Evolutionary conservation across 2,113 vertebrate species (phyloP).

Genomic region (Lasiurus cinereus): DNA sequence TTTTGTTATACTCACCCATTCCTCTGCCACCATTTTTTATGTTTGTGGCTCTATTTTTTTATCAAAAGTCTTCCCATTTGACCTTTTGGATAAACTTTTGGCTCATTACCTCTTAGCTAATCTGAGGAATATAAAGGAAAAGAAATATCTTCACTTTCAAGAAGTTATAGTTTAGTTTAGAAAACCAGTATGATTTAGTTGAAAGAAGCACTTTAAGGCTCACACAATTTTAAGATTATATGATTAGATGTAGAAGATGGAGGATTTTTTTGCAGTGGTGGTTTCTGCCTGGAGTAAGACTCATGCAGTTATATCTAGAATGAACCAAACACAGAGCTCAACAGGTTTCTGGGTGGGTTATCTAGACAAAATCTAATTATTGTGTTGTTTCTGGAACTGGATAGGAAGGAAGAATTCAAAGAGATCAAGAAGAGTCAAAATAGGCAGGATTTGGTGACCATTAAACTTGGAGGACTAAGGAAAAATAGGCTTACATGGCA

Average conservation of each 20-base stretch:
- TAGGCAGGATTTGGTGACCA: neutral
- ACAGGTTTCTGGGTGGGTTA: neutral
- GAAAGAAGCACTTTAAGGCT: constrained; percentile 28
- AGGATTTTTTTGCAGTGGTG: neutral
- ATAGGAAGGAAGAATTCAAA: neutral
- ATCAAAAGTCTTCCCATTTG: neutral
- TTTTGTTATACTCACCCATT: neutral
- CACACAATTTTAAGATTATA: neutral
- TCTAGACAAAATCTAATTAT: neutral
- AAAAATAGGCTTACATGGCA: neutral
- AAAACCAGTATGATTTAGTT: constrained; percentile 9
- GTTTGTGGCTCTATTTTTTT: neutral
- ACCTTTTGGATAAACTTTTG: neutral
- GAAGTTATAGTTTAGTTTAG: neutral
- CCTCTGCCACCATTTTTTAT: neutral
- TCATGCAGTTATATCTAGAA: neutral
- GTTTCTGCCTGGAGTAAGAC: neutral
- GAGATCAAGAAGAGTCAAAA: neutral
- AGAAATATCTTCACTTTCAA: constrained; percentile 19
- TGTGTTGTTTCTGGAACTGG: neutral
- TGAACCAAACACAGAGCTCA: neutral
- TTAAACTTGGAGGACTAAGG: neutral
- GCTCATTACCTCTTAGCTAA: neutral
- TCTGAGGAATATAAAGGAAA: constrained; percentile 39
- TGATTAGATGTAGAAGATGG: neutral